phyloP scores from a whole-genome alignment of 1,140 invertebrate genomes.

The Lepeophtheirus salmonis region DNA sequence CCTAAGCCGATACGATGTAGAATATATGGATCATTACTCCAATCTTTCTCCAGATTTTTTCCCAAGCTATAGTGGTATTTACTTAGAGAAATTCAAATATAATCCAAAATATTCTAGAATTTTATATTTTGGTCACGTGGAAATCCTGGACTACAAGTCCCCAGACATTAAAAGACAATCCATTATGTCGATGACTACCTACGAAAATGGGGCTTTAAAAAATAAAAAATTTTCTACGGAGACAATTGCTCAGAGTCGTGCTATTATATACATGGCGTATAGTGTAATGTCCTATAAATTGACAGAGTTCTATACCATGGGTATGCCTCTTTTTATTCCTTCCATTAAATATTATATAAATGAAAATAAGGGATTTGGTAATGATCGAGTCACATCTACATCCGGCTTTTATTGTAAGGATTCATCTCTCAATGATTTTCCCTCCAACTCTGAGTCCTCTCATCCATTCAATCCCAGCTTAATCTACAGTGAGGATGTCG shows the following conservation, averaged over 20 bases:
- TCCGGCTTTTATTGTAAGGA: not conserved
- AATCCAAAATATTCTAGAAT: not conserved
- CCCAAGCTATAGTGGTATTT: constrained; percentile 3
- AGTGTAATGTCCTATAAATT: constrained; percentile 10
- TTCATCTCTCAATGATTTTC: not conserved
- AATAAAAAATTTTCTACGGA: not conserved
- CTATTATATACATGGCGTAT: not conserved
- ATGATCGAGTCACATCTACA: not conserved
- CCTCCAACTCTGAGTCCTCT: not conserved
- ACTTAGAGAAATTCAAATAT: not conserved
- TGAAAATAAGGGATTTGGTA: not conserved
- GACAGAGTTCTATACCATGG: constrained; percentile 4
- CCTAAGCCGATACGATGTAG: constrained; percentile 2
- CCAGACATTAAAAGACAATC: not conserved
- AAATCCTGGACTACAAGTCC: not conserved
- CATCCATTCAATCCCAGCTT: constrained; percentile 8
- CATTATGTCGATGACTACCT: not conserved
- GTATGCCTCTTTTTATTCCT: constrained; percentile 7
- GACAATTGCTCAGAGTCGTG: not conserved
- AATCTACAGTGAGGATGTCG: not conserved
- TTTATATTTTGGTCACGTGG: not conserved
- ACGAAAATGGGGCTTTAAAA: not conserved
- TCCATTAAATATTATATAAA: not conserved
- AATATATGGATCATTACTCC: constrained; percentile 1
- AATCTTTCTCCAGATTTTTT: not conserved